phyloP scores from a whole-genome alignment of 2,797 vertebrate genomes.

The Chrysolophus pictus region DNA sequence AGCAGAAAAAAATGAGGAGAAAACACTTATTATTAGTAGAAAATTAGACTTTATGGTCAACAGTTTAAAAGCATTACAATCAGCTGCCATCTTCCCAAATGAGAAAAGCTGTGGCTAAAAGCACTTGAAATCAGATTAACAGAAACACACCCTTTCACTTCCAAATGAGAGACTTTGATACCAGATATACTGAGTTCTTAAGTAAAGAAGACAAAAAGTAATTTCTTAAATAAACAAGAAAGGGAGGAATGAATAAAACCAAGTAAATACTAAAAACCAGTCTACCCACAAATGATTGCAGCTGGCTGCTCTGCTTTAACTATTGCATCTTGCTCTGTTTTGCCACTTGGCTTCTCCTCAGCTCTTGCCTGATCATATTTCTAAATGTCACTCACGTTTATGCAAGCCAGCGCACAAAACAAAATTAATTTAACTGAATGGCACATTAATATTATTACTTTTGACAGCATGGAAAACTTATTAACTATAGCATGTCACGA shows the following conservation, averaged over 20 bases:
- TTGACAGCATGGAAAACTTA: constrained; percentile 83
- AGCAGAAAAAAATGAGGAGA: constrained; percentile 42
- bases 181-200: constrained; percentile 42
- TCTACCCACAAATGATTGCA: constrained; percentile 23
- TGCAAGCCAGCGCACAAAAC: constrained; percentile 78
- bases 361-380: constrained; percentile 75
- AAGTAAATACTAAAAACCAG: not conserved
- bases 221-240: constrained; percentile 22
- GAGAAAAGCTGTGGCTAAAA: constrained; percentile 52
- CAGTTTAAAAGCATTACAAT: constrained; percentile 74
- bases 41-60: constrained; percentile 69
- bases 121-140: constrained; percentile 66
- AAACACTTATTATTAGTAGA: constrained; percentile 61
- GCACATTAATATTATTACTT: constrained; percentile 82
- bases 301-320: constrained; percentile 61
- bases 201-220: constrained; percentile 40
- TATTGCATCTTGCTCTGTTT: constrained; percentile 45
- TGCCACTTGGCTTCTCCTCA: constrained; percentile 68
- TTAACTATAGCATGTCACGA: constrained; percentile 78
- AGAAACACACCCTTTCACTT: constrained; percentile 54
- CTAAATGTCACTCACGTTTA: constrained; percentile 78
- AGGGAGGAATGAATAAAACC: constrained; percentile 25
- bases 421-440: constrained; percentile 83
- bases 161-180: constrained; percentile 56
- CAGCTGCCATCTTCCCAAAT: constrained; percentile 58